Evolutionary conservation across 2,113 vertebrate genomes (phyloP), one percentile per base, ranked within the genome.

Genomic region (Rhizomys pruinosus): DNA sequence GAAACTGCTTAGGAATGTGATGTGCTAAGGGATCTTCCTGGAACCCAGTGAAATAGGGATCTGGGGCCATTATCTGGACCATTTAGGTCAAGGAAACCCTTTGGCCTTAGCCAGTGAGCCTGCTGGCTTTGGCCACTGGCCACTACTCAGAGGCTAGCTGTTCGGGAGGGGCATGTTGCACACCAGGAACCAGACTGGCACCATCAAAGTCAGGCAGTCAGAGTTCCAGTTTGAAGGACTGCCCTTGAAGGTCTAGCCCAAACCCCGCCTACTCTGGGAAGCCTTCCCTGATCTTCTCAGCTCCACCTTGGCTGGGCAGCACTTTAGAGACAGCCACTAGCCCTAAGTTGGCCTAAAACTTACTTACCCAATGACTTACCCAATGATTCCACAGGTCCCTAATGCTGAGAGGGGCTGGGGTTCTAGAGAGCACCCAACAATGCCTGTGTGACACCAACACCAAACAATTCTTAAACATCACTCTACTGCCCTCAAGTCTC

Each of bases 51-150:
- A 95, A 93, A 88, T 84, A 95, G 93, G 88, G 81, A 94, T 94
- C 95, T 88, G 34, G 72, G 42, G 90, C 90, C 87, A 77, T 93
- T 96, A 95, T 94, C 93, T 93, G 87, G 74, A 96, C 68, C 52
- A 91, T 94, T 94, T 42, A 95, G 81, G 88, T 97, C 93, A 96
- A 96, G 92, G 90, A 96, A 97, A 96, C 63, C 68, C 85, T 95
- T 72, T 93, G 92, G 81, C 69, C 78, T 90, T 90, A 95, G 95
- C 63, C 93, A 96, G 73, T 89, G 81, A 95, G 71, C 68, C 72
- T 74, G 82, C 88, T 97, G 95, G 80, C 84, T 81, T 84, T 0
- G 27, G 72, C 76, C 90, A 61, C 93, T 87, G 96, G 94, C 77
- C 69, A 89, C 87, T 91, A 72, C 72, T 95, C 93, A 96, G 81